These are phyloP conservation scores for Helicolenus hilgendorfi DNA, from an alignment of 2,797 vertebrate genomes.

Conservation along the genomic window DNA sequence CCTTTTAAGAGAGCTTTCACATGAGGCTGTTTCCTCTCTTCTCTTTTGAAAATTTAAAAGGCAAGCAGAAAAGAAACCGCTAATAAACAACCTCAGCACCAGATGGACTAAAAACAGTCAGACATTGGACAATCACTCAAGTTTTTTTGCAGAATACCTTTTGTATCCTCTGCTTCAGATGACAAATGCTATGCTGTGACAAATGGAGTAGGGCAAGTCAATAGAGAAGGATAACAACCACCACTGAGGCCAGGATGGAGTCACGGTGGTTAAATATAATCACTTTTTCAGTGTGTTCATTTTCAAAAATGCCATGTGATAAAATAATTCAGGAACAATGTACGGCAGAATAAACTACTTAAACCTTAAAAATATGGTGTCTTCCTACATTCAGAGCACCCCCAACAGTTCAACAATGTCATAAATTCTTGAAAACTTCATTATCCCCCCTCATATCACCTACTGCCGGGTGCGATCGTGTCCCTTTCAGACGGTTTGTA, in stretches of 20 bases:
- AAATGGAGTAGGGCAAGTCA: not conserved
- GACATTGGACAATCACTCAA: not conserved
- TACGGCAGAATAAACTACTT: not conserved
- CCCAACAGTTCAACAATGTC: not conserved
- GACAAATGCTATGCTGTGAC: too few species aligned
- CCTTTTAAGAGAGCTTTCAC: not conserved
- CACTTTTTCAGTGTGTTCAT: not conserved
- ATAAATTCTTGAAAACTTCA: not conserved
- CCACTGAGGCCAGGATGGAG: not conserved
- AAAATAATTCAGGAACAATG: not conserved
- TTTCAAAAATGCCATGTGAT: not conserved
- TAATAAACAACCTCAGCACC: not conserved
- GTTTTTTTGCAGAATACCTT: not conserved
- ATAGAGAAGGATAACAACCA: not conserved
- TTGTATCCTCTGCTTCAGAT: not conserved
- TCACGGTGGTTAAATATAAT: not conserved
- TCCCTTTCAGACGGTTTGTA: too few species aligned
- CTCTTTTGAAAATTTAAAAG: not conserved
- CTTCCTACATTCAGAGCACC: not conserved
- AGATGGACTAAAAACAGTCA: not conserved
- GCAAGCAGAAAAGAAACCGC: not conserved
- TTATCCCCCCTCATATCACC: not conserved
- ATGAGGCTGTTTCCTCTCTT: not conserved
- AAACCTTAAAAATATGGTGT: not conserved
- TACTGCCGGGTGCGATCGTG: too few species aligned